A percentile compares a stretch with the other conserved stretches of the same genome.
phyloP scores from a whole-genome alignment of 2,797 vertebrate species.

The Remorina albescens region DNA sequence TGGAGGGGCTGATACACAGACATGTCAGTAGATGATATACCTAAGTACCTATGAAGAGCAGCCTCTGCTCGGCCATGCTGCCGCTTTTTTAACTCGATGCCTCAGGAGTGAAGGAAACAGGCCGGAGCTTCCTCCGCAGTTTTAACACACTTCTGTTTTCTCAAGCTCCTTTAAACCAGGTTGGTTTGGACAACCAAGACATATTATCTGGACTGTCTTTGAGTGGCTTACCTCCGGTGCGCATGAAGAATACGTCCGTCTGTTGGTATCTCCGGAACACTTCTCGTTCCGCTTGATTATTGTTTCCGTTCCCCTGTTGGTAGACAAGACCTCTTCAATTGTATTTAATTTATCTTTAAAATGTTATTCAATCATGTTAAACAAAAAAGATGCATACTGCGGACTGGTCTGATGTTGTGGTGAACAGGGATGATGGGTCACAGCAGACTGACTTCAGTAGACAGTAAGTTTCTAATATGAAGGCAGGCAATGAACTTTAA shows the following conservation, averaged over 20 bases:
- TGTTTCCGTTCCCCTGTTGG: not conserved
- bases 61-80: constrained; percentile 66
- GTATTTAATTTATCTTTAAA: not conserved
- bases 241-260: constrained; percentile 44
- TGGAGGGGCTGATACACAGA: not conserved
- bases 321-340: not conserved
- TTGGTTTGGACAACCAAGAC: not conserved
- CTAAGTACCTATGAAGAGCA: constrained; percentile 68
- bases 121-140: rapidly evolving
- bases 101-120: not conserved
- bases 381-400: not conserved
- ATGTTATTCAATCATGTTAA: no score
- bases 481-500: constrained; percentile 95
- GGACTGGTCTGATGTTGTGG: not conserved
- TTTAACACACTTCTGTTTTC: not conserved
- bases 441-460: no score
- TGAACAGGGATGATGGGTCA: no score
- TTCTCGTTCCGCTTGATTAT: constrained; percentile 49
- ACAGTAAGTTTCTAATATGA: constrained; percentile 84
- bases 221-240: constrained; percentile 35
- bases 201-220: not conserved
- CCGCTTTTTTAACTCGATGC: not conserved
- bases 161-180: not conserved
- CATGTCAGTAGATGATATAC: not conserved
- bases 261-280: not conserved